phyloP scores from a whole-genome alignment of 1,140 invertebrate species.

The Drosophila sp. region DNA sequence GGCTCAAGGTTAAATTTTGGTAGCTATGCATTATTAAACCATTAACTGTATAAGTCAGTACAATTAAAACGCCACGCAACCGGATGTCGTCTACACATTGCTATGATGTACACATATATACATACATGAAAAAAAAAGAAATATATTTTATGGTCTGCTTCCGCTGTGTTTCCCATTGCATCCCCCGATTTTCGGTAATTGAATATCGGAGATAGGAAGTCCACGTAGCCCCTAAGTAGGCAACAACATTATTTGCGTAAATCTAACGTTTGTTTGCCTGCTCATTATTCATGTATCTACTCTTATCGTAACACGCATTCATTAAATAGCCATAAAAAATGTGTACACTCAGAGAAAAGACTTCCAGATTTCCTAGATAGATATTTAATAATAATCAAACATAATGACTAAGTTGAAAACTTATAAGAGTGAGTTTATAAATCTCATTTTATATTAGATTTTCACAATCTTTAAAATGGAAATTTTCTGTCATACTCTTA shows the following conservation, averaged over 20 bases:
- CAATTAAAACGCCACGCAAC: slow-evolving; percentile 5
- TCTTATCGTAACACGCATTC: slow-evolving; percentile 7
- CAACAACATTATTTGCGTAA: slow-evolving; percentile 14
- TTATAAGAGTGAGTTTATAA: no score
- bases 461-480: no score
- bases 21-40: slow-evolving; percentile 13
- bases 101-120: no score
- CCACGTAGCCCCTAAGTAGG: slow-evolving; percentile 15
- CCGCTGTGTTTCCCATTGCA: slow-evolving; percentile 40
- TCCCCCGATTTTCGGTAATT: slow-evolving; percentile 12
- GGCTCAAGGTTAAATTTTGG: background rate
- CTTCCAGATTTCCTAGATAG: no score
- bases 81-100: background rate
- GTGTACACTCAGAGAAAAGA: background rate
- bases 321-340: slow-evolving; percentile 1
- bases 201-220: no score
- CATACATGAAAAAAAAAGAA: slow-evolving; percentile 41
- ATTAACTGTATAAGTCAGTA: background rate
- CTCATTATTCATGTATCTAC: background rate
- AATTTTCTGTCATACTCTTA: no score
- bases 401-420: no score
- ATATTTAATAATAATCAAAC: no score
- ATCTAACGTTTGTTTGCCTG: slow-evolving; percentile 8
- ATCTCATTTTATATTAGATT: no score
- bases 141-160: slow-evolving; percentile 69